A percentile compares a stretch with the other conserved stretches of the same genome.
These are phyloP conservation scores for Tanytarsus gracilentus DNA, from an alignment of 2,888 invertebrate genomes.

Conservation along the genomic window DNA sequence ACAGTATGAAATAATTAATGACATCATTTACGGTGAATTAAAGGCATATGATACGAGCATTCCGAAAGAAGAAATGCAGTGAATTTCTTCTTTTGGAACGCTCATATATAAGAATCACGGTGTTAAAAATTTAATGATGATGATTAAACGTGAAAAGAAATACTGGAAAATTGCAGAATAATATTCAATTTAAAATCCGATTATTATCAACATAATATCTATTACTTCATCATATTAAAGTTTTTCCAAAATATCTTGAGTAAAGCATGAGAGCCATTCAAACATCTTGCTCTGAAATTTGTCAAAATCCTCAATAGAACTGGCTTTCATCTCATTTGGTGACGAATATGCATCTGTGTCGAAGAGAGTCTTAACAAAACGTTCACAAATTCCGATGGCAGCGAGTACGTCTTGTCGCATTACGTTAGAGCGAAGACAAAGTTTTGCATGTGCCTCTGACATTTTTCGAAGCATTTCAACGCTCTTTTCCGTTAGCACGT, in stretches of 20 bases:
- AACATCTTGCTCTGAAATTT: background rate
- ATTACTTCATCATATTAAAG: background rate
- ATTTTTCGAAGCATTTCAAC: constrained; percentile 38
- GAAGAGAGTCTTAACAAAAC: constrained; percentile 36
- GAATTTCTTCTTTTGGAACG: too few species aligned
- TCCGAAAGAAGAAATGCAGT: too few species aligned
- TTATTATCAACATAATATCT: background rate
- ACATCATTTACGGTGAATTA: too few species aligned
- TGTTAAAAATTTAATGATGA: too few species aligned
- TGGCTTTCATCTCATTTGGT: background rate
- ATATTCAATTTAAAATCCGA: background rate
- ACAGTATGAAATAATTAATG: background rate
- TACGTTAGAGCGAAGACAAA: constrained; percentile 35
- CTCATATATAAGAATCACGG: too few species aligned
- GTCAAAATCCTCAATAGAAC: background rate
- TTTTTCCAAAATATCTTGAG: constrained; percentile 10
- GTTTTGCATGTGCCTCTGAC: constrained; percentile 41
- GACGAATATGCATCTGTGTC: constrained; percentile 32
- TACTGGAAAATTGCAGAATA: background rate
- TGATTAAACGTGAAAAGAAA: too few species aligned
- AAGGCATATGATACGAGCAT: too few species aligned
- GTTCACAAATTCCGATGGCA: constrained; percentile 39
- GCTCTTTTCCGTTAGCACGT: constrained; percentile 37
- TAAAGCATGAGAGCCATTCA: constrained; percentile 2
- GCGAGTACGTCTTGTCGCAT: constrained; percentile 35